phyloP scores from a whole-genome alignment of 2,113 vertebrate species.

The Lamprologus lemairii region DNA sequence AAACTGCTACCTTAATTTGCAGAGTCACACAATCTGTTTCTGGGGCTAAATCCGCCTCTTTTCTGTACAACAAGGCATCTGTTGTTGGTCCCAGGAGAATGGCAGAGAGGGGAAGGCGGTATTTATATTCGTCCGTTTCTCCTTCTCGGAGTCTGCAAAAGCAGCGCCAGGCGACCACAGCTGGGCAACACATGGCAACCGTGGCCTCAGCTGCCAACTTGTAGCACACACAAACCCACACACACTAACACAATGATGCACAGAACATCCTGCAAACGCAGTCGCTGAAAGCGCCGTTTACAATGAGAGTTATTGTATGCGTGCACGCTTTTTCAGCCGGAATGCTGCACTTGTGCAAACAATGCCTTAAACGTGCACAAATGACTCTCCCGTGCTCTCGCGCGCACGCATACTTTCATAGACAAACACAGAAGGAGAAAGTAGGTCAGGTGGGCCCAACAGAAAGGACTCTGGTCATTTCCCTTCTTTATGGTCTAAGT shows the following conservation, averaged over 20 bases:
- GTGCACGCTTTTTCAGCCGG: not conserved
- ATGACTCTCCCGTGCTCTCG: not conserved
- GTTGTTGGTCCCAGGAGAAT: constrained; percentile 14
- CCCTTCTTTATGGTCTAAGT: not conserved
- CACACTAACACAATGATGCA: not conserved
- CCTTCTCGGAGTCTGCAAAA: not conserved
- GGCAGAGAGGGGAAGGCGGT: constrained; percentile 20
- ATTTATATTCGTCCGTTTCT: constrained; percentile 38
- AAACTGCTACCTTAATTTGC: not conserved
- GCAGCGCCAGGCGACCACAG: constrained; percentile 40
- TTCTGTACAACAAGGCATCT: not conserved
- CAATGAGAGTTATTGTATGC: not conserved
- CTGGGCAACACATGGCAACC: constrained; percentile 59
- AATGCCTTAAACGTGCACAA: not conserved
- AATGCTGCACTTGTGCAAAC: constrained; percentile 15
- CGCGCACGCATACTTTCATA: not conserved
- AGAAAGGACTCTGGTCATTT: not conserved
- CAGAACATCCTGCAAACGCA: not conserved
- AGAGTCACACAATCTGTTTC: not conserved
- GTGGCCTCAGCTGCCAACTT: constrained; percentile 14
- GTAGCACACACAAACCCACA: not conserved
- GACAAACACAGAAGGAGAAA: constrained; percentile 12
- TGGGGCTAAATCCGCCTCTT: not conserved
- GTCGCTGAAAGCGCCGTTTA: not conserved
- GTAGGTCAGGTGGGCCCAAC: constrained; percentile 62